Base-by-base conservation (phyloP, 2,888 invertebrate species). In the Dryadula phaetusa region DNA sequence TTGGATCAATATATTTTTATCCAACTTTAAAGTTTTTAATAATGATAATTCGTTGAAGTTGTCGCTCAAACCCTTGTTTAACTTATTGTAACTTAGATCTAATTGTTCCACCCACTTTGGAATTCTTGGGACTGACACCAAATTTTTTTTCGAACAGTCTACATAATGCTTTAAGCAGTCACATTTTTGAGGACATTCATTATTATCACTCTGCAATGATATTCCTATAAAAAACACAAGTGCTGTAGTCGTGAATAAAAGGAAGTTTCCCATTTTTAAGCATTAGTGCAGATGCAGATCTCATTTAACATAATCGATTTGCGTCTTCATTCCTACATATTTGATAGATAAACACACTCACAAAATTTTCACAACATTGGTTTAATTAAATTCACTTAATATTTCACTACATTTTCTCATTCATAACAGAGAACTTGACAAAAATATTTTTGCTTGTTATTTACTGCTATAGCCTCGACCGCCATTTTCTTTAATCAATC, bases 61-160 rank as follows among this genome's bases (percentile, higher is more conserved):
- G 66, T 84, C 81, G 63, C 84, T 86, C 70, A 84, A 82, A 77
- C 85, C 85, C 79, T 88, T 89, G 77, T 81, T 87, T 77, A 93
- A 82, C 82, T 83, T 88, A 80, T 92, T 93, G 77, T 83, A 83
- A 77, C 91, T 90, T 77, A 93, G 84, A 95, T 95, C 96, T 95
- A 97, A 93, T 82, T 94, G 94, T 90, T 94, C 94, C 84, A 95
- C 95, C 96, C 96, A 96, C 88, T 92, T 92, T 69, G 97, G 97
- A 84, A 97, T 93, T 88, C 94, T 92, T 75, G 97, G 96, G 84
- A 97, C 94, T 78, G 93, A 92, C 75, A 93, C 93, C 80, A 97
- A 94, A 85, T 95, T 95, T 82, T 94, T 94, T 80, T 94, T 94
- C 75, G 95, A 94, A 93, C 97, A 97, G 88, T 96, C 96, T 70